A percentile compares a stretch with the other conserved stretches of the same genome.
These are phyloP conservation scores for Antechinus stuartii DNA, from an alignment of 2,113 vertebrate genomes.

Conservation along the genomic window DNA sequence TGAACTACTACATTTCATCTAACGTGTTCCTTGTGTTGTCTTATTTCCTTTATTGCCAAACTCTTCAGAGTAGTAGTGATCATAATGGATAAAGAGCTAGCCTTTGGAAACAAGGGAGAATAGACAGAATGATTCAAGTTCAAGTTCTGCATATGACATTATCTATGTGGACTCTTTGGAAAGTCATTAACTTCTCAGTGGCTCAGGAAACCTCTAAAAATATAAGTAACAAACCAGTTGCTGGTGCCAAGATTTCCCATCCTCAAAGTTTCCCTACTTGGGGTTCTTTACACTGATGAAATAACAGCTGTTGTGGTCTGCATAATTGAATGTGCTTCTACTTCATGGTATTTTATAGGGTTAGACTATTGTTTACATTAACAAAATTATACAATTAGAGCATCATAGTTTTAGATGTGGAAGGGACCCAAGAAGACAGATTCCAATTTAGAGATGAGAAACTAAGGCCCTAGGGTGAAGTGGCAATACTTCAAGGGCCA, in stretches of 20 bases:
- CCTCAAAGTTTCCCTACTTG: neutral
- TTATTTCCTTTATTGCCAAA: conserved; percentile 5
- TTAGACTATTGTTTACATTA: neutral
- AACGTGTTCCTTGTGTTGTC: conserved; percentile 17
- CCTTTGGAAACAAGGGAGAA: neutral
- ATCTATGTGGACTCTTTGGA: neutral
- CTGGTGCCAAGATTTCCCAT: neutral
- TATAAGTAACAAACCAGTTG: neutral
- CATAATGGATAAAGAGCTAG: neutral
- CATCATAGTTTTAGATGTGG: neutral
- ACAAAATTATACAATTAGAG: neutral
- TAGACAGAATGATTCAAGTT: neutral
- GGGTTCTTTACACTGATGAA: neutral
- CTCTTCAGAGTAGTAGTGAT: neutral
- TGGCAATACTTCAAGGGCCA: no score
- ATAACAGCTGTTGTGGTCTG: neutral
- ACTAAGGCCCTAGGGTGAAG: neutral
- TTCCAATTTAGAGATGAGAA: neutral
- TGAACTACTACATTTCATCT: neutral
- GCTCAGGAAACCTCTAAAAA: neutral
- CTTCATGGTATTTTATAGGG: neutral
- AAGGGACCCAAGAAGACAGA: neutral
- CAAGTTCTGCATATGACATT: neutral
- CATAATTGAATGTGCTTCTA: neutral
- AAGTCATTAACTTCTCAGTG: neutral